Conservation (phyloP, 2,113 vertebrate genomes). For the Aleadryas rufinucha region DNA sequence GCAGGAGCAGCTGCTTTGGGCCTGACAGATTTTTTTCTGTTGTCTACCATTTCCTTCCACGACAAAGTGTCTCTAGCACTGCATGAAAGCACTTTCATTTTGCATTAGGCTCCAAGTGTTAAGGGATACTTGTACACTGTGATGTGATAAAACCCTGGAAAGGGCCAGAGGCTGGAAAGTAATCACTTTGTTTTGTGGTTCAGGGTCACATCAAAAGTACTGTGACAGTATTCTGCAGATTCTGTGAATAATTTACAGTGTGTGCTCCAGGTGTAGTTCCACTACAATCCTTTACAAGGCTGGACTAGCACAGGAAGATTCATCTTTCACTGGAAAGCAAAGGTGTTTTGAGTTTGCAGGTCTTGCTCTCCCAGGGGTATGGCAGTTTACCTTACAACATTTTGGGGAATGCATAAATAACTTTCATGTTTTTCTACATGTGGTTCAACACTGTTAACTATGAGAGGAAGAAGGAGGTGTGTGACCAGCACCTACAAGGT, state of each 20-base stretch:
- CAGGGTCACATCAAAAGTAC: background rate
- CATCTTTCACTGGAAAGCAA: background rate
- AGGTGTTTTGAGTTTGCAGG: background rate
- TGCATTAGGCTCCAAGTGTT: rapidly evolving
- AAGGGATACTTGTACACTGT: background rate
- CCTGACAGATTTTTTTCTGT: background rate
- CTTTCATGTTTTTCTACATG: background rate
- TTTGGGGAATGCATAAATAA: background rate
- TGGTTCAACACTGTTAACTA: background rate
- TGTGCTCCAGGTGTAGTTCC: background rate
- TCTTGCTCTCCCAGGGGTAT: background rate
- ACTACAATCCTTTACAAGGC: background rate
- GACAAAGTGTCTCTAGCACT: background rate
- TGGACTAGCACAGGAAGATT: background rate
- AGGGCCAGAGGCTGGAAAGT: background rate
- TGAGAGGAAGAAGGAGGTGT: background rate
- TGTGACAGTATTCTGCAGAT: background rate
- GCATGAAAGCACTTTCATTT: background rate
- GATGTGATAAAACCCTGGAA: background rate
- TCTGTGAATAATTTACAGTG: background rate
- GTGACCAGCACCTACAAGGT: background rate
- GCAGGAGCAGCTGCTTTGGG: background rate
- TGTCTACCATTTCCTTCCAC: background rate
- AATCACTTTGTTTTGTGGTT: background rate
- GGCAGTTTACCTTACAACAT: background rate